A percentile compares a stretch with the other conserved stretches of the same genome.
phyloP scores from a whole-genome alignment of 2,113 vertebrate species.

The Acrocephalus kingi region DNA sequence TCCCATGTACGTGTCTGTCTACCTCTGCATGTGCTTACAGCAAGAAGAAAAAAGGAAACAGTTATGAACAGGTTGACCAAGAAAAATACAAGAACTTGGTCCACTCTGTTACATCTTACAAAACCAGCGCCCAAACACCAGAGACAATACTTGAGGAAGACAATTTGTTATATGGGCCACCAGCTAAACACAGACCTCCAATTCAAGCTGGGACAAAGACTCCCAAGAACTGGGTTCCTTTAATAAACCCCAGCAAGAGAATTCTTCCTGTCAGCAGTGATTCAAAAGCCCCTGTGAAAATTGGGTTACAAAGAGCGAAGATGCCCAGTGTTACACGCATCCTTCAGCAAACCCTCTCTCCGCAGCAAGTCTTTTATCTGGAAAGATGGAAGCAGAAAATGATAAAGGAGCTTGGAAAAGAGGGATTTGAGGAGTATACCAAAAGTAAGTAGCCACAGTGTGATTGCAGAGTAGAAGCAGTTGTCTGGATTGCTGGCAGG shows the following conservation, averaged over 20 bases:
- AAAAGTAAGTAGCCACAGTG: conserved; percentile 76
- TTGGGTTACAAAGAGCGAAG: conserved; percentile 63
- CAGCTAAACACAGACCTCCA: conserved; percentile 66
- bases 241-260: conserved; percentile 72
- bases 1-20: conserved; percentile 55
- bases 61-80: conserved; percentile 83
- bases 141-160: conserved; percentile 82
- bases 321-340: conserved; percentile 87
- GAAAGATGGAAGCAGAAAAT: conserved; percentile 91
- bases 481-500: neutral
- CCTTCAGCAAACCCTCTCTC: conserved; percentile 88
- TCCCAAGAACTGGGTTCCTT: conserved; percentile 74
- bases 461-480: neutral
- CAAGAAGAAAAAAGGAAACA: conserved; percentile 76
- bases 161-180: conserved; percentile 79
- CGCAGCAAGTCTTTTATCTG: conserved; percentile 84
- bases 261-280: conserved; percentile 3
- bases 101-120: conserved; percentile 78
- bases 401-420: conserved; percentile 87
- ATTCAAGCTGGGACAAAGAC: conserved; percentile 19
- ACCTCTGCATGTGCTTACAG: conserved; percentile 55
- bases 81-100: conserved; percentile 87
- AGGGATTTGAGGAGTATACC: conserved; percentile 88
- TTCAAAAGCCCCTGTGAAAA: conserved; percentile 67
- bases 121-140: conserved; percentile 77